A percentile compares a stretch with the other conserved stretches of the same genome.
Conservation (phyloP, 2,797 vertebrate species). For the Pangasius sanitwongsei region DNA sequence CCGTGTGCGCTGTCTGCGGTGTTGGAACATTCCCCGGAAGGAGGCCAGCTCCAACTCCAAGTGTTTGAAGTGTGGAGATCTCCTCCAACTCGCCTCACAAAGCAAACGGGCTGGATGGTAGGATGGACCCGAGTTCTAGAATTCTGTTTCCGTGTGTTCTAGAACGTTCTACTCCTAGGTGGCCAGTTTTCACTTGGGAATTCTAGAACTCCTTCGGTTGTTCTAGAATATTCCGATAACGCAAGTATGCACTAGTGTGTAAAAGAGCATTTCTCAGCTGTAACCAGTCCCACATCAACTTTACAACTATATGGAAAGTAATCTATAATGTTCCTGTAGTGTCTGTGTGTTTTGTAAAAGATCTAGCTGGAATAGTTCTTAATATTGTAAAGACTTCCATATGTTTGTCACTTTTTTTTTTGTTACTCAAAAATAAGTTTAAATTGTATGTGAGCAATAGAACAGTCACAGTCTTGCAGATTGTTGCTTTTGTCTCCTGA, state of each 20-base stretch:
- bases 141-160: neutral
- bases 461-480: neutral
- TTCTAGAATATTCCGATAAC: neutral
- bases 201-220: neutral
- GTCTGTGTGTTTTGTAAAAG: slow-evolving; percentile 9
- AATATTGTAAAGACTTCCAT: neutral
- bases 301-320: neutral
- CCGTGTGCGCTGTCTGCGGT: slow-evolving; percentile 81
- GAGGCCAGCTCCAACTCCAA: slow-evolving; percentile 74
- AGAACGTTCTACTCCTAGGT: neutral
- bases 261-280: neutral
- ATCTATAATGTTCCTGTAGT: neutral
- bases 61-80: slow-evolving; percentile 83
- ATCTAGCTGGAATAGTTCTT: neutral
- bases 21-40: slow-evolving; percentile 89
- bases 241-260: neutral
- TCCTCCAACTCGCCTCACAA: slow-evolving; percentile 68
- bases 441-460: neutral
- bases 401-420: neutral
- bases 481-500: neutral
- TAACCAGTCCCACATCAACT: neutral
- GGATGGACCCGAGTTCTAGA: slow-evolving; percentile 1
- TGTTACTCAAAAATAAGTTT: neutral
- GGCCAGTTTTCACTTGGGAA: neutral
- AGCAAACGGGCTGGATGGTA: slow-evolving; percentile 66